Base-by-base conservation (phyloP, 1,140 invertebrate genomes). In the honey bee (Apis mellifera) region DNA sequence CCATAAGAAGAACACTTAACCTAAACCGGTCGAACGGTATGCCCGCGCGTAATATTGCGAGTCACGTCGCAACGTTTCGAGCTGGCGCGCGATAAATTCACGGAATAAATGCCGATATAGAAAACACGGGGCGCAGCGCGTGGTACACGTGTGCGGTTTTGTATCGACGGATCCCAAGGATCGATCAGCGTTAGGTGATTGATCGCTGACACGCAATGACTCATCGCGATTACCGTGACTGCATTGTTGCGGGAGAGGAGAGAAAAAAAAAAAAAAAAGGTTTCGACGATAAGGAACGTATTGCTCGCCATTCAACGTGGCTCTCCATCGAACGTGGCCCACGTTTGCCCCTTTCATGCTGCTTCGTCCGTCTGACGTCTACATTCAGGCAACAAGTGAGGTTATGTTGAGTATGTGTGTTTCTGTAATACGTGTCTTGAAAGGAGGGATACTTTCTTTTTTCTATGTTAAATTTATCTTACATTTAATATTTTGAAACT, bases 151-250 rank as follows among this genome's bases (percentile, higher is more conserved):
- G 86, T 82, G 83, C 65, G 78, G 85, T 87, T 88, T 88, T 88
- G 80, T 76, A 80, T 19, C 78, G 32, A 64, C 78, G 81, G 79
- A 62, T 82, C 82, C 70, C 32, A 42, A 79, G 71, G 73, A 65
- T 79, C 62, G 82, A 89, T 89, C 88, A 55, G 74, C 60, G 66
- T 86, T 82, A 78, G 69, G 85, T 89, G 88, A 89, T 89, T 84
- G 88, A 89, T 89, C 82, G 78, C 76, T 87, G 87, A 88, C 87
- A 80, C 64, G 74, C 64, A 78, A 87, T 87, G 87, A 89, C 77
- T 89, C 88, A 87, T 66, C 79, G 60, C 82, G 88, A 84, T 86
- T 88, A 89, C 78, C 87, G 79, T 60, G 60, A 50, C 62, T 42
- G 73, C 82, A 84, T 80, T 84, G 71, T 84, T 80, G 50, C 48